Evolutionary conservation across 1,140 invertebrate genomes (phyloP), one percentile per base, ranked within the genome.

Genomic region (Euura saliciscinereae): DNA sequence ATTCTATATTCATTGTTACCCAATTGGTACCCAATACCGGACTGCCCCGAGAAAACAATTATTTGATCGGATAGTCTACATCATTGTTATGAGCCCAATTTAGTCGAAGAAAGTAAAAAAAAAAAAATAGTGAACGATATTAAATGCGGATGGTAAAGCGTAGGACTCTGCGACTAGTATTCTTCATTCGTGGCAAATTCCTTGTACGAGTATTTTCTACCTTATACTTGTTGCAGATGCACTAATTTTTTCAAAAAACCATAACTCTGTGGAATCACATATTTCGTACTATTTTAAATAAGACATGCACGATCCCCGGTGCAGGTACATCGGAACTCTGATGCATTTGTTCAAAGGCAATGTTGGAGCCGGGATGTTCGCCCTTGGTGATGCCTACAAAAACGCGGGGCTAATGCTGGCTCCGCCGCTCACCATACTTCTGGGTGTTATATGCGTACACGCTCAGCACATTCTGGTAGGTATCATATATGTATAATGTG

Each of bases 271-370:
- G n/a, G n/a, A 51, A 72, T n/a, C 66, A 73, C 28, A 3, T 71
- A 2, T 71, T 7, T 13, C 44, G 5, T 73, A 11, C 44, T 28
- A 59, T 2, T 59, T 51, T 51, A 72, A 75, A 72, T 67, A 28
- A 71, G 46, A 71, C 4, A 74, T 73, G 65, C 69, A 66, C 28
- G 72, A 65, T 42, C 66, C 70, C 71, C 72, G 73, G 82, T 87
- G 72, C 78, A 94, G 92, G 75, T 94, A 92, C 79, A 69, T 90
- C 70, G 93, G 94, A 82, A 94, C 93, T 1, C 87, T 94, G 74
- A 91, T 93, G 79, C 93, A 94, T 82, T 86, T 94, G 68, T 91
- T 94, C 78, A 92, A 92, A 80, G 93, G 93, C 59, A 94, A 94
- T 85, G 91, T 94, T 67, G 93, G 93, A 65, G 92, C 93, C 0